Conservation (phyloP, 1,140 invertebrate genomes). For the Macrobrachium nipponense region DNA sequence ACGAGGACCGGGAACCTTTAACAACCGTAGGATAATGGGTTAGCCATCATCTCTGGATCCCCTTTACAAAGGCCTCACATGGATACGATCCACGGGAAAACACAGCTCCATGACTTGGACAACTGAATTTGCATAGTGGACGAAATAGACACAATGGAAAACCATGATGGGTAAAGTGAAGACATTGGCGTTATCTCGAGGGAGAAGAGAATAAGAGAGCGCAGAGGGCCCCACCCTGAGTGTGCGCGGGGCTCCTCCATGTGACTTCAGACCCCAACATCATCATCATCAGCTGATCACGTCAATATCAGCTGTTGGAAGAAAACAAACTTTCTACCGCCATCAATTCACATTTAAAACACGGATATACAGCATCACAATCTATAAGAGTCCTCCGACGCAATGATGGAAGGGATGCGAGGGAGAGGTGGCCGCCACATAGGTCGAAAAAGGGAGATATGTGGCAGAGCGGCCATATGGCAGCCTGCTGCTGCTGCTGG, state of each 20-base stretch:
- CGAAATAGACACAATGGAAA: no score
- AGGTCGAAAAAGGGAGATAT: constrained; percentile 22
- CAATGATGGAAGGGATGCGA: background rate
- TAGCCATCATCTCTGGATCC: no score
- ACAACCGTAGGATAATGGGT: no score
- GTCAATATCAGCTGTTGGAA: constrained; percentile 61
- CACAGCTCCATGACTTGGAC: no score
- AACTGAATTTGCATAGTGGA: no score
- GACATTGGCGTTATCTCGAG: no score
- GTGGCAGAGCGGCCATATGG: constrained; percentile 55
- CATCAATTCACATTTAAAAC: background rate
- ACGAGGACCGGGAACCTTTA: no score
- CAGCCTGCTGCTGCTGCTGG: no score
- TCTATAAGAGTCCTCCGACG: background rate
- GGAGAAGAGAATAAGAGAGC: no score
- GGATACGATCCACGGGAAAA: no score
- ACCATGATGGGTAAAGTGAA: no score
- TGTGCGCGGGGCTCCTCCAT: constrained; percentile 50
- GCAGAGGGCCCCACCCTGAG: constrained; percentile 42
- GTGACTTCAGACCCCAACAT: constrained; percentile 37
- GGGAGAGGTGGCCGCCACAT: constrained; percentile 2
- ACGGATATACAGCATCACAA: background rate
- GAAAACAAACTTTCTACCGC: constrained; percentile 50
- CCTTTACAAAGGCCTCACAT: no score
- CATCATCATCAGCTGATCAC: constrained; percentile 61